These are phyloP conservation scores for Eupithecia vulgata DNA, from an alignment of 2,888 invertebrate genomes.

Conservation along the genomic window DNA sequence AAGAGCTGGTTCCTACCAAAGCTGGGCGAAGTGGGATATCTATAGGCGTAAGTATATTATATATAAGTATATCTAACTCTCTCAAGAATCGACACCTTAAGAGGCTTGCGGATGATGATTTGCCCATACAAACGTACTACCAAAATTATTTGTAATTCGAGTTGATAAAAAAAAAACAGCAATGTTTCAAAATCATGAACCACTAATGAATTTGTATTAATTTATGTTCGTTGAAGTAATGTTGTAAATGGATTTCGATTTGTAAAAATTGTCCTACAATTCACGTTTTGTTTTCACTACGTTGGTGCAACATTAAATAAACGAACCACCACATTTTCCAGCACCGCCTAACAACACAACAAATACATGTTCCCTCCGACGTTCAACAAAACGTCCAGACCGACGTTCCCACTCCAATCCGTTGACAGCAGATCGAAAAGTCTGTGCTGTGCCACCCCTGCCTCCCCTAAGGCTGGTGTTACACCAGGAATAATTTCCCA, in stretches of 20 bases:
- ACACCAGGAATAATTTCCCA: background rate
- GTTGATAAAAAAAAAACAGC: background rate
- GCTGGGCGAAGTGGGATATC: background rate
- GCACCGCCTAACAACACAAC: background rate
- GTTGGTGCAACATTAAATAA: too few relatives aligned
- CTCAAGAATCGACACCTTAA: background rate
- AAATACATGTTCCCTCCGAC: background rate
- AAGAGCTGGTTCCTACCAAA: background rate
- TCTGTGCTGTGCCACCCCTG: conserved; percentile 13
- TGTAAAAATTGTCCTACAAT: too few relatives aligned
- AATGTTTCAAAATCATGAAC: background rate
- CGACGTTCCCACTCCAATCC: conserved; percentile 2
- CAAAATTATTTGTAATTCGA: too few relatives aligned
- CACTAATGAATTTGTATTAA: too few relatives aligned
- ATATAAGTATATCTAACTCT: background rate
- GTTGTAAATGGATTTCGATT: too few relatives aligned
- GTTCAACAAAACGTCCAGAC: conserved; percentile 1
- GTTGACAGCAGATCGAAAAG: conserved; percentile 17
- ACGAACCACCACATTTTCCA: background rate
- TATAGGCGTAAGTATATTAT: background rate
- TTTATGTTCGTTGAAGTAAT: too few relatives aligned
- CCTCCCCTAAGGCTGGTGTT: conserved; percentile 1
- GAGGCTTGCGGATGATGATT: too few relatives aligned
- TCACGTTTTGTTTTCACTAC: too few relatives aligned
- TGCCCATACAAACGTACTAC: too few relatives aligned